Conservation (phyloP, 2,888 invertebrate genomes). For the Netelia virgata region DNA sequence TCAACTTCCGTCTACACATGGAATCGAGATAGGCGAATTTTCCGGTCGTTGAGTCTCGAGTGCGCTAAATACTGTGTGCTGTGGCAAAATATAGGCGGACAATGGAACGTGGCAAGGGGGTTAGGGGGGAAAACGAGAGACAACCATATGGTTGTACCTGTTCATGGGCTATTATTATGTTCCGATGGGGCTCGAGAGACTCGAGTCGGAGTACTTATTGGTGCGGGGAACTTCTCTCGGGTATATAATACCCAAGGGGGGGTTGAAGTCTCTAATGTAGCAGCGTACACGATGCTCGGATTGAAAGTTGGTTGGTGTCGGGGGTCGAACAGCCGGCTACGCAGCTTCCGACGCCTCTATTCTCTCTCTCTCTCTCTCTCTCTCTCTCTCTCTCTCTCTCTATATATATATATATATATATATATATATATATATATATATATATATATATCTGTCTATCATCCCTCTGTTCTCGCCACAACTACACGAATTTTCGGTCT, state of each 20-base stretch:
- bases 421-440: too few species aligned
- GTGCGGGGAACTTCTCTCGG: constrained; percentile 58
- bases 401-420: too few species aligned
- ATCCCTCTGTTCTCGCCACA: constrained; percentile 23
- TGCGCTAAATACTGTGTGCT: constrained; percentile 73
- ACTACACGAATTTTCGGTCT: constrained; percentile 48
- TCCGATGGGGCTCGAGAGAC: constrained; percentile 80
- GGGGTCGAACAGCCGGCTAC: constrained; percentile 44
- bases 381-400: background rate
- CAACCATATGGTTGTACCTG: constrained; percentile 83
- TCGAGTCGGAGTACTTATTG: constrained; percentile 44
- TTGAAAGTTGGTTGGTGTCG: constrained; percentile 37
- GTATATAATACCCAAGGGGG: constrained; percentile 50
- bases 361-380: constrained; percentile 1
- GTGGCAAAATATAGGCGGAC: constrained; percentile 70
- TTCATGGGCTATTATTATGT: constrained; percentile 82
- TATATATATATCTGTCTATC: too few species aligned
- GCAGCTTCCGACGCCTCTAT: constrained; percentile 56
- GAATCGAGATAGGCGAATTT: constrained; percentile 82
- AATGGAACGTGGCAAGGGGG: constrained; percentile 71
- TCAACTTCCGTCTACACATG: constrained; percentile 70
- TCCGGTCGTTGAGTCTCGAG: constrained; percentile 81
- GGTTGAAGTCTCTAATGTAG: constrained; percentile 60
- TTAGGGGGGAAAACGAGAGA: background rate
- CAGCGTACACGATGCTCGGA: constrained; percentile 40